Evolutionary conservation across 2,888 invertebrate genomes (phyloP), one percentile per base, ranked within the genome.

Genomic region (Rhaphigaster nebulosa): DNA sequence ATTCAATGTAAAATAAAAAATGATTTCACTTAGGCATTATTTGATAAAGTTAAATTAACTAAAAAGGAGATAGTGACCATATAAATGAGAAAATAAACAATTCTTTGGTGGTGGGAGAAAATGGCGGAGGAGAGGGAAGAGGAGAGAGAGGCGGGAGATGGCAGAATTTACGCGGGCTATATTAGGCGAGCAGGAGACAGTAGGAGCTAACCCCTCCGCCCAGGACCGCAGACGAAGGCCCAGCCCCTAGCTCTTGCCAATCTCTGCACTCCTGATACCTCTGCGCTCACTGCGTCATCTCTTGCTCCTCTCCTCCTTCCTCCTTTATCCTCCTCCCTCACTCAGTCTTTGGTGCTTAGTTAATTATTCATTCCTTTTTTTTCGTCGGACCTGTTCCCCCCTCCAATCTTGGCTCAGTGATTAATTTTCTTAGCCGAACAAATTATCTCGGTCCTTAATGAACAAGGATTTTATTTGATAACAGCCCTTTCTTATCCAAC

Each of bases 401-500:
- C 34, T 84, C n/a, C 84, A 41, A 84, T 41, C 84, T 84, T 84
- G 84, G 41, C 84, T 45, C 45, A 50, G 84, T 84, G 84, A 84
- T 84, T 84, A 84, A 84, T 45, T 84, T 84, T 84, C 84, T 84
- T 84, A 84, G 84, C 84, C 45, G 84, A 84, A 84, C 84, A 84
- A 84, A 84, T 84, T 84, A 84, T 84, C 84, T 45, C n/a, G 45
- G 45, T 18, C 45, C 84, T 84, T 84, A 84, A 84, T 84, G 84
- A 84, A 50, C 84, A n/a, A 84, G 84, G 84, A 84, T 84, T 84
- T 84, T 84, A 84, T 84, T 84, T 84, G 45, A 84, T 84, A 84
- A 84, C 84, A 84, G 84, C n/a, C 84, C 45, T 50, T 84, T 84
- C 84, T 84, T 50, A 84, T 84, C 45, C 84, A 13, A 84, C 41